Evolutionary conservation across 2,888 invertebrate genomes (phyloP).

Genomic region (Meloe dianella): DNA sequence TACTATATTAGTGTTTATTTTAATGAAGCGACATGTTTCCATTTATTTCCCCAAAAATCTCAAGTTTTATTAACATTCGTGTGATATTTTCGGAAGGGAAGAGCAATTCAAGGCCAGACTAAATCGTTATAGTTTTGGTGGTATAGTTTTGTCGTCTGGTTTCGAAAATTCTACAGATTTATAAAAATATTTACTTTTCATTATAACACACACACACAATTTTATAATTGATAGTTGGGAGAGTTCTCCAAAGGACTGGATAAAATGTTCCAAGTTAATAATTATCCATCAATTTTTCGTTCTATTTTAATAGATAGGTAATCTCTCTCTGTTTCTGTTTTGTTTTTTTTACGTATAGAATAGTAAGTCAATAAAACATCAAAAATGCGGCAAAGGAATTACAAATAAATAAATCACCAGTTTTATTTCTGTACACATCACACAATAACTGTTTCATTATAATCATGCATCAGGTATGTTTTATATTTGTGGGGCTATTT

Average conservation of each 20-base stretch:
- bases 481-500: not conserved
- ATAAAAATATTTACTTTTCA: not conserved
- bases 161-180: not conserved
- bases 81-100: slow-evolving; percentile 24
- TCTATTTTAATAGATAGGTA: not conserved
- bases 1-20: slow-evolving; percentile 49
- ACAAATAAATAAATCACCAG: slow-evolving; percentile 10
- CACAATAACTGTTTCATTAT: slow-evolving; percentile 2
- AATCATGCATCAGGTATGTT: slow-evolving; percentile 8
- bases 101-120: slow-evolving; percentile 20
- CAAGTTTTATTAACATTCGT: slow-evolving; percentile 41
- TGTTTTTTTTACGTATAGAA: not conserved
- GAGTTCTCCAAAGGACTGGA: not conserved
- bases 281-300: not conserved
- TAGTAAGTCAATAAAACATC: slow-evolving; percentile 5
- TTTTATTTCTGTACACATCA: slow-evolving; percentile 8
- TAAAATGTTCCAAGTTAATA: not conserved
- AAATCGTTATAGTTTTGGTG: not conserved
- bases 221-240: not conserved
- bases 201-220: no score
- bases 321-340: not conserved
- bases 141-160: not conserved
- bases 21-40: slow-evolving; percentile 52
- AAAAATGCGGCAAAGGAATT: slow-evolving; percentile 7
- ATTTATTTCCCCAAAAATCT: slow-evolving; percentile 51